phyloP scores from a whole-genome alignment of 2,797 vertebrate species.

The Pachyuromys duprasi region DNA sequence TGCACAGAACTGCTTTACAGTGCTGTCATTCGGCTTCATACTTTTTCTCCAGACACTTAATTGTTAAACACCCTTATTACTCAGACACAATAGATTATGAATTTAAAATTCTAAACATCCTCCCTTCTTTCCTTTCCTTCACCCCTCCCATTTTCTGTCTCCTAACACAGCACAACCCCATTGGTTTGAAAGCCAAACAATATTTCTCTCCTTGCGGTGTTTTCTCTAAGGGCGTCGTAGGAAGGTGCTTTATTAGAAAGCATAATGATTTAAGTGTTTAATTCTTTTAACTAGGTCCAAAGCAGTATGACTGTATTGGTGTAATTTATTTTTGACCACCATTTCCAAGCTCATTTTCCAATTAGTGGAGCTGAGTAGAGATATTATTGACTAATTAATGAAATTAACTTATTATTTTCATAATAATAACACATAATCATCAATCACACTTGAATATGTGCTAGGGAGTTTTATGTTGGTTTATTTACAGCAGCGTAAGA shows the following conservation, averaged over 20 bases:
- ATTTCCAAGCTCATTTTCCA: constrained; percentile 81
- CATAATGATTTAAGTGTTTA: constrained; percentile 83
- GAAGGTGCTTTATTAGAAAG: constrained; percentile 79
- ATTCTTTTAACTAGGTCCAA: constrained; percentile 82
- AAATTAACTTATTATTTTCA: constrained; percentile 78
- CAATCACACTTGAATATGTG: constrained; percentile 40
- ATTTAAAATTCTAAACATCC: constrained; percentile 19
- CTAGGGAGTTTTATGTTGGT: constrained; percentile 43
- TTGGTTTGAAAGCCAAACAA: not conserved
- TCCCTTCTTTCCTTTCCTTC: not conserved
- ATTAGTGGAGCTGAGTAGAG: constrained; percentile 82
- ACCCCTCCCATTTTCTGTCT: not conserved
- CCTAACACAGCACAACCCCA: not conserved
- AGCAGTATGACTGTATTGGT: constrained; percentile 79
- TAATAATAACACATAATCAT: constrained; percentile 63
- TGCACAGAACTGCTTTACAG: not conserved
- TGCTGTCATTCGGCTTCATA: not conserved
- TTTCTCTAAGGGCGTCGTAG: constrained; percentile 75
- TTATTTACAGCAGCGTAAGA: constrained; percentile 26
- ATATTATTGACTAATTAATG: constrained; percentile 84
- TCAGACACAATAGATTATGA: not conserved
- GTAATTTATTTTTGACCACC: constrained; percentile 84
- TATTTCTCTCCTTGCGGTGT: constrained; percentile 62
- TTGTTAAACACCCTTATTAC: not conserved
- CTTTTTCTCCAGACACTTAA: constrained; percentile 22